Evolutionary conservation across 2,888 invertebrate genomes (phyloP).

Genomic region (Panzeria rudis): DNA sequence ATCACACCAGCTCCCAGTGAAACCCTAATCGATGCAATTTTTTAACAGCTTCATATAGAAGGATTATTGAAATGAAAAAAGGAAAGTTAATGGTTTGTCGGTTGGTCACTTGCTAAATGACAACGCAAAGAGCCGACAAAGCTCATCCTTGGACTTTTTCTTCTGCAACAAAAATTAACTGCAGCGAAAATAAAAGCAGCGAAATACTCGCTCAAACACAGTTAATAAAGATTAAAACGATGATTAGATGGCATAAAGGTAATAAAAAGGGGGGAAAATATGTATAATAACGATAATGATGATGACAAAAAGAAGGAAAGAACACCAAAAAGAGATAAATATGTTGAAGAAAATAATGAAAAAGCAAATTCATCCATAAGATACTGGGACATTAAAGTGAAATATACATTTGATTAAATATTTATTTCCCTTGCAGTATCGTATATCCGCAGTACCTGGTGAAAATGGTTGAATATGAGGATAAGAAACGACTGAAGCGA

Average conservation of each 20-base stretch:
- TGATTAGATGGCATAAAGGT: constrained; percentile 53
- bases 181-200: neutral
- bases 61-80: constrained; percentile 40
- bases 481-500: constrained; percentile 13
- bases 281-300: constrained; percentile 35
- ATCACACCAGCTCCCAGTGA: constrained; percentile 10
- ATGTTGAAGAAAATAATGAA: neutral
- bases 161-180: neutral
- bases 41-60: constrained; percentile 63
- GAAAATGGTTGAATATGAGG: neutral
- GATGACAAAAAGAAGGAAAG: constrained; percentile 12
- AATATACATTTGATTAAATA: constrained; percentile 49
- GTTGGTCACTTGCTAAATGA: constrained; percentile 30
- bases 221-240: constrained; percentile 60
- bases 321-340: neutral
- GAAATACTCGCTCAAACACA: neutral
- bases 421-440: neutral
- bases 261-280: constrained; percentile 16
- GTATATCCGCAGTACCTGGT: constrained; percentile 14
- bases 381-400: constrained; percentile 34
- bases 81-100: constrained; percentile 42
- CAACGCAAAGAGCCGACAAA: constrained; percentile 12
- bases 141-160: neutral
- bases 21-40: constrained; percentile 57
- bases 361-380: constrained; percentile 18